phyloP scores from a whole-genome alignment of 2,888 invertebrate species.

The Lamellibrachia satsuma region DNA sequence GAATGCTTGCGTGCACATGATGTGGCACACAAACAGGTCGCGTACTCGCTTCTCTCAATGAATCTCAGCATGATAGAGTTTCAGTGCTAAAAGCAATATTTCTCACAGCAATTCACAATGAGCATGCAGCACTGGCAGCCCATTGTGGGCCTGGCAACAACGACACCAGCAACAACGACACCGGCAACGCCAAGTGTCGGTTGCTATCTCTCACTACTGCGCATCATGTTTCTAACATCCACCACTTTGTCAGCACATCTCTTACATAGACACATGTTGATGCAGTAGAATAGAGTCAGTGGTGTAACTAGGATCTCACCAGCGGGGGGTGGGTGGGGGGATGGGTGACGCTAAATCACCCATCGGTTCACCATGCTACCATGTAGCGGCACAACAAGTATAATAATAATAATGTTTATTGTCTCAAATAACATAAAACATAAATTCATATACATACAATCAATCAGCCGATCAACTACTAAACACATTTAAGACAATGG shows the following conservation, averaged over 20 bases:
- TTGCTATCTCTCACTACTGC: not conserved
- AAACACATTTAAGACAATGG: no score
- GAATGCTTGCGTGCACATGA: not conserved
- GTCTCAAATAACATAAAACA: no score
- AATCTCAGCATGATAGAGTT: not conserved
- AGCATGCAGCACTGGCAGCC: not conserved
- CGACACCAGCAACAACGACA: not conserved
- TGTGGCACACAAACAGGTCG: not conserved
- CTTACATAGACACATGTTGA: not conserved
- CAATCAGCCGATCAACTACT: no score
- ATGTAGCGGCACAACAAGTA: no score
- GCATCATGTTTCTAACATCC: not conserved
- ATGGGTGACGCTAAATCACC: no score
- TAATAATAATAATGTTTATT: no score
- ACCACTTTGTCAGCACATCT: not conserved
- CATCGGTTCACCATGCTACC: no score
- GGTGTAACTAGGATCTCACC: no score
- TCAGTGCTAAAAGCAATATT: conserved; percentile 13
- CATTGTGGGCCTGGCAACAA: not conserved
- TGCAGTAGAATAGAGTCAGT: not conserved
- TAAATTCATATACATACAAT: no score
- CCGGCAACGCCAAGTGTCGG: not conserved
- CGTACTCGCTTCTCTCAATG: not conserved
- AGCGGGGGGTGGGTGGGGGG: no score
- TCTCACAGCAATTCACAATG: not conserved